Conservation (phyloP, 1,140 invertebrate genomes). For the Tetraneura akinire region DNA sequence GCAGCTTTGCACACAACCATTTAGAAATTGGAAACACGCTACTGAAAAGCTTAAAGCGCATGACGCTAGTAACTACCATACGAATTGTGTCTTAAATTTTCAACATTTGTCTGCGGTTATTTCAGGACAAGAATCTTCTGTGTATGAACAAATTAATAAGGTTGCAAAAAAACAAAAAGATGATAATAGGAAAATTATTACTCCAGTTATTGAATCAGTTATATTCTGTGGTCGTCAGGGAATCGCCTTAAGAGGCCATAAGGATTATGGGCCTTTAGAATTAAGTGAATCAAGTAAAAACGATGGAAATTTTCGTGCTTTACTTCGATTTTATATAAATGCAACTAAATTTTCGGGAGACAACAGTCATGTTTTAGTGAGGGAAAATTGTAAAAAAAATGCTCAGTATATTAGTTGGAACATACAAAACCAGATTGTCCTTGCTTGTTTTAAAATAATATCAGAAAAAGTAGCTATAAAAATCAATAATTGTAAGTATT, state of each 20-base stretch:
- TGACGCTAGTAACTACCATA: not conserved
- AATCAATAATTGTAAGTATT: too few relatives aligned
- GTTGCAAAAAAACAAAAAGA: constrained; percentile 14
- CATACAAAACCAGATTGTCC: not conserved
- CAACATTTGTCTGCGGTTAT: not conserved
- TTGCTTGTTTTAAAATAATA: not conserved
- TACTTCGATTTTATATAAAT: too few relatives aligned
- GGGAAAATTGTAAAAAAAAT: not conserved
- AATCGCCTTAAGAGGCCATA: too few relatives aligned
- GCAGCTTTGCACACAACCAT: not conserved
- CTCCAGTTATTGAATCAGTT: not conserved
- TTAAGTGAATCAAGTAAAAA: too few relatives aligned
- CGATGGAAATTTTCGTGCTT: too few relatives aligned
- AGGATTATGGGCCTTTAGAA: too few relatives aligned
- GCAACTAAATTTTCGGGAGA: too few relatives aligned
- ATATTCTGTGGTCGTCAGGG: too few relatives aligned
- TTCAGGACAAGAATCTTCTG: not conserved
- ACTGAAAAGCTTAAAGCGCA: not conserved
- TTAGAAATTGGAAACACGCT: not conserved
- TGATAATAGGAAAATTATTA: constrained; percentile 1
- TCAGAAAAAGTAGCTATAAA: too few relatives aligned
- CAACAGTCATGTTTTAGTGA: too few relatives aligned
- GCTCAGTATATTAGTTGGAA: not conserved
- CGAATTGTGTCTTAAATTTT: not conserved
- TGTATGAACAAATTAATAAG: not conserved